Conservation (phyloP, 37 sponge, comb jelly and placozoan genomes). For the Halisarca cf. caerulea region DNA sequence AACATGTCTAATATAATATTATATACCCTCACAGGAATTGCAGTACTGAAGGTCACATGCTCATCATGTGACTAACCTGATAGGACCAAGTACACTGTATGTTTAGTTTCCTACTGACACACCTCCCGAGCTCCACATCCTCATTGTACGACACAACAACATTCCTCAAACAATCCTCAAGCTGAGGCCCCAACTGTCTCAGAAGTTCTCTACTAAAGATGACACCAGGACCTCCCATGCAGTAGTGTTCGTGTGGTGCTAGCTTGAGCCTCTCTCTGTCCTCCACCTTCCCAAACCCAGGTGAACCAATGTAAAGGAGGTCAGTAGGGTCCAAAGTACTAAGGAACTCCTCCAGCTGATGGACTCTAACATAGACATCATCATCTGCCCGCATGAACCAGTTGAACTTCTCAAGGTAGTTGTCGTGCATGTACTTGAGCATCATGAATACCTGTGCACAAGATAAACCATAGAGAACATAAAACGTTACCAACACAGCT, state of each 20-base stretch:
- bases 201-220: constrained; percentile 63
- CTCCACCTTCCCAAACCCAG: constrained; percentile 52
- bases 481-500: neutral
- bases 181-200: constrained; percentile 36
- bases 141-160: constrained; percentile 59
- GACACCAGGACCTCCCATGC: constrained; percentile 75
- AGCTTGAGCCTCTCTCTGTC: constrained; percentile 45
- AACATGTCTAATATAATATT: too few species aligned
- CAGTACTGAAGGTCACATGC: neutral
- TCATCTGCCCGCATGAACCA: constrained; percentile 84
- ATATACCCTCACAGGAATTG: too few species aligned
- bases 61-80: constrained; percentile 49
- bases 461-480: neutral
- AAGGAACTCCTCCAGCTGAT: constrained; percentile 46
- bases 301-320: constrained; percentile 57
- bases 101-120: constrained; percentile 59
- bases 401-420: constrained; percentile 66
- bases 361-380: constrained; percentile 65
- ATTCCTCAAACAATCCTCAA: constrained; percentile 55
- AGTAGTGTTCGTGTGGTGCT: constrained; percentile 49
- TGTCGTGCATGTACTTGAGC: constrained; percentile 74
- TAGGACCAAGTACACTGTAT: constrained; percentile 74
- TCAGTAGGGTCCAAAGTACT: constrained; percentile 40
- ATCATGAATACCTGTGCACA: constrained; percentile 42
- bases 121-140: constrained; percentile 76